A percentile compares a stretch with the other conserved stretches of the same genome.
These are phyloP conservation scores for Neosilurus mollespiculum DNA, from an alignment of 2,797 vertebrate species.

Conservation along the genomic window DNA sequence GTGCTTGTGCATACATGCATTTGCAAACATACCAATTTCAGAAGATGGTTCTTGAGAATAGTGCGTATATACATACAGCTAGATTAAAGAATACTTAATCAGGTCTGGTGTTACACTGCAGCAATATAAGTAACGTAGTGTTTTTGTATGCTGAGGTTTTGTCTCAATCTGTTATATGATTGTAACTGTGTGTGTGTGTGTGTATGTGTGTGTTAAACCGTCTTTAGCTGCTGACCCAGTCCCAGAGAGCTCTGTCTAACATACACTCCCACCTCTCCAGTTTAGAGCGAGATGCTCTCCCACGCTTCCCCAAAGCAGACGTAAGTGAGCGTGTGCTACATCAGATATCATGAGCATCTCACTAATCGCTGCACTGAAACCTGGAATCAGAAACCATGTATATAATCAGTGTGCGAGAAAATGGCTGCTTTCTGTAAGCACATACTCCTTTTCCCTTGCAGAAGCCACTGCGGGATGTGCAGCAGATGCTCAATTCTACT, in stretches of 20 bases:
- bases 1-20: background rate
- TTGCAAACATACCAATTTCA: background rate
- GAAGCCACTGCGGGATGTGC: conserved; percentile 84
- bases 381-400: background rate
- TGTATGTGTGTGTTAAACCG: conserved; percentile 48
- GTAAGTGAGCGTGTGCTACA: conserved; percentile 61
- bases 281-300: conserved; percentile 83
- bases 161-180: background rate
- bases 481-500: conserved; percentile 86
- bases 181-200: conserved; percentile 1
- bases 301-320: conserved; percentile 85
- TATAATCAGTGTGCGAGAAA: background rate
- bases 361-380: background rate
- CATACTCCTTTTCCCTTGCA: conserved; percentile 56
- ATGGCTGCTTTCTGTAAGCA: background rate
- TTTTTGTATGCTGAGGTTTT: conserved; percentile 15
- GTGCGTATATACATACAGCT: background rate
- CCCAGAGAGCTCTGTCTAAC: conserved; percentile 86
- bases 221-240: conserved; percentile 81
- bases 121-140: background rate
- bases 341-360: background rate
- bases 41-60: background rate
- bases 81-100: background rate
- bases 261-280: conserved; percentile 87
- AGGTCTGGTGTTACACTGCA: background rate